Percentiles rank a stretch among this genome's conserved stretches.
Evolutionary conservation across 2,888 invertebrate genomes (phyloP).

Genomic region (Acanthoscelides obtectus): DNA sequence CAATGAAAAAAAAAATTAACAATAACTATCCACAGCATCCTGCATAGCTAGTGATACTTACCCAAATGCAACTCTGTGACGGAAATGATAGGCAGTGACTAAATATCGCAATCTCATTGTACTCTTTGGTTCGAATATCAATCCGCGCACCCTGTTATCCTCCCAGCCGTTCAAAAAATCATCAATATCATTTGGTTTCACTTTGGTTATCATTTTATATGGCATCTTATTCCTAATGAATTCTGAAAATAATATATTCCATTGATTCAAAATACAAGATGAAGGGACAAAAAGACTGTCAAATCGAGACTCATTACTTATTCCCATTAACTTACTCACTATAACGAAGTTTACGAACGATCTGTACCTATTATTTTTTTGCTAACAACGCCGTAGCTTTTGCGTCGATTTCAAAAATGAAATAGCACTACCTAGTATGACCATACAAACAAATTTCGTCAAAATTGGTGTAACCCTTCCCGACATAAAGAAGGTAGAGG

Average conservation of each 20-base stretch:
- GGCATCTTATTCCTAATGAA: conserved; percentile 87
- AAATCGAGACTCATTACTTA: too few relatives aligned
- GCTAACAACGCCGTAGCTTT: too few relatives aligned
- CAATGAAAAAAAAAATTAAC: too few relatives aligned
- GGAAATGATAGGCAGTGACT: conserved; percentile 81
- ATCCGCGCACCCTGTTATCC: conserved; percentile 86
- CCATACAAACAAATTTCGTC: too few relatives aligned
- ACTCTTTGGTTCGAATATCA: conserved; percentile 78
- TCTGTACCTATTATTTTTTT: too few relatives aligned
- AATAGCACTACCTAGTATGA: too few relatives aligned
- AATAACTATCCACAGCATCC: too few relatives aligned
- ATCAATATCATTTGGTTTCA: conserved; percentile 68
- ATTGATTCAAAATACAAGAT: not conserved
- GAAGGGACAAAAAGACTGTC: not conserved
- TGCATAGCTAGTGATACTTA: conserved; percentile 47
- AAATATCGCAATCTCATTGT: conserved; percentile 80
- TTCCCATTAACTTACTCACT: too few relatives aligned
- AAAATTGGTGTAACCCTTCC: too few relatives aligned
- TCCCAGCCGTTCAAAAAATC: conserved; percentile 82
- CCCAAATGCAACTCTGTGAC: conserved; percentile 84
- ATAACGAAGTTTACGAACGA: too few relatives aligned
- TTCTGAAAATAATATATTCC: conserved; percentile 50
- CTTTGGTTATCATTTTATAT: conserved; percentile 64
- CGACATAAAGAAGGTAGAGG: too few relatives aligned
- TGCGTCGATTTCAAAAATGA: too few relatives aligned